A percentile compares a stretch with the other conserved stretches of the same genome.
phyloP scores from a whole-genome alignment of 1,140 invertebrate species.

The Oncopodura yosiiana region DNA sequence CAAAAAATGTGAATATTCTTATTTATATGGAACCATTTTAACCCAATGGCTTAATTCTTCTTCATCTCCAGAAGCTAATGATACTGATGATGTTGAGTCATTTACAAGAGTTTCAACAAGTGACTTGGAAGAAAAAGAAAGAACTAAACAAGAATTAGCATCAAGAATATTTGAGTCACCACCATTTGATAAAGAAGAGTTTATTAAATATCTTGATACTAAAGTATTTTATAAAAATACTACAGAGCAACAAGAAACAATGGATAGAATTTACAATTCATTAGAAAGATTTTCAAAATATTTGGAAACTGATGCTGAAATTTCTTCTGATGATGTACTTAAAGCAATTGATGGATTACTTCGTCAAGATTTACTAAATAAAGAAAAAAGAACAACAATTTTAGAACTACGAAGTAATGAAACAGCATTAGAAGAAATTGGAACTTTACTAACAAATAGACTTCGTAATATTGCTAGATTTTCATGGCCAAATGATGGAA shows the following conservation, averaged over 20 bases:
- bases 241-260: not conserved
- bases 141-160: slow-evolving; percentile 10
- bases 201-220: not conserved
- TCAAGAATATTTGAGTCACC: slow-evolving; percentile 5
- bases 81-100: not conserved
- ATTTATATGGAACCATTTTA: slow-evolving; percentile 7
- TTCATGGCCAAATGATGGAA: slow-evolving; percentile 8
- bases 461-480: slow-evolving; percentile 11
- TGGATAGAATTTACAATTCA: not conserved
- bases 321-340: not conserved
- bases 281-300: not conserved
- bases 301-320: not conserved
- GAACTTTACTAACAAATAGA: slow-evolving; percentile 13
- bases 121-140: not conserved
- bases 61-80: not conserved
- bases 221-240: slow-evolving; percentile 2
- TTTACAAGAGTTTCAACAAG: not conserved
- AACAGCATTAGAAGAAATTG: slow-evolving; percentile 17
- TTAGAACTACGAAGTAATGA: slow-evolving; percentile 14
- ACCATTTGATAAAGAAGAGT: slow-evolving; percentile 5
- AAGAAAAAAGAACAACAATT: slow-evolving; percentile 12
- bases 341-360: slow-evolving; percentile 12
- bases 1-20: slow-evolving; percentile 23
- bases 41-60: slow-evolving; percentile 11
- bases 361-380: slow-evolving; percentile 9